A percentile compares a stretch with the other conserved stretches of the same genome.
These are phyloP conservation scores for Diadema setosum DNA, from an alignment of 35 echinoderm and acorn worm genomes.

Conservation along the genomic window DNA sequence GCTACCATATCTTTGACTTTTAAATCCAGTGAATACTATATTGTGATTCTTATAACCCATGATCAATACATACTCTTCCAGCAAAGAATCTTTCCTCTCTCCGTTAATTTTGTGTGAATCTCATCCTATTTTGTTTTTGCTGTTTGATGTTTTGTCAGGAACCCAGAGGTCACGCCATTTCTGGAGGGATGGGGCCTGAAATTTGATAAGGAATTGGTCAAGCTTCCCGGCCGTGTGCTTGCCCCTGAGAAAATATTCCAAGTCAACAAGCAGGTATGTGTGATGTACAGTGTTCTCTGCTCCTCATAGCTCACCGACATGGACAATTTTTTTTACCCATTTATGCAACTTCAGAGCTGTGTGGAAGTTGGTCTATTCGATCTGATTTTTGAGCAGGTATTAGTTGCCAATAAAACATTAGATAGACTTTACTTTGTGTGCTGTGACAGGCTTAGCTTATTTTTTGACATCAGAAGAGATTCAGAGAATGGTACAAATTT, in stretches of 20 bases:
- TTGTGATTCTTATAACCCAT: not conserved
- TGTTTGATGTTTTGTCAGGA: too few species aligned
- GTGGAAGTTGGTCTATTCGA: too few species aligned
- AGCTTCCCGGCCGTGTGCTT: conserved; percentile 28
- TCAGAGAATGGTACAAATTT: too few species aligned
- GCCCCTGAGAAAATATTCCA: conserved; percentile 23
- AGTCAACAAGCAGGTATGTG: not conserved
- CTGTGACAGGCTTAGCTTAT: too few species aligned
- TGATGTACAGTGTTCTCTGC: too few species aligned
- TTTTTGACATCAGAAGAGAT: too few species aligned
- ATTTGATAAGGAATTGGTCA: conserved; percentile 23
- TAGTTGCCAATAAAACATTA: too few species aligned
- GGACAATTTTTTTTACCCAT: too few species aligned
- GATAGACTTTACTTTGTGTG: not conserved
- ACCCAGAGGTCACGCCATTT: conserved; percentile 10
- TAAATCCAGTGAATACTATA: not conserved
- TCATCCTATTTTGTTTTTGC: not conserved
- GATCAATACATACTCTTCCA: not conserved
- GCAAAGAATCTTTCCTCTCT: not conserved
- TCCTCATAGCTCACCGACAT: too few species aligned
- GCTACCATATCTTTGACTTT: not conserved
- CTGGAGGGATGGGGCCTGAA: conserved; percentile 33
- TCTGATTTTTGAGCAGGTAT: too few species aligned
- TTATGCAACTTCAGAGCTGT: too few species aligned
- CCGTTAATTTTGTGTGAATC: not conserved